Percentiles rank a stretch among this genome's conserved stretches.
These are phyloP conservation scores for Callaeas wilsoni DNA, from an alignment of 2,113 vertebrate species.

Conservation along the genomic window DNA sequence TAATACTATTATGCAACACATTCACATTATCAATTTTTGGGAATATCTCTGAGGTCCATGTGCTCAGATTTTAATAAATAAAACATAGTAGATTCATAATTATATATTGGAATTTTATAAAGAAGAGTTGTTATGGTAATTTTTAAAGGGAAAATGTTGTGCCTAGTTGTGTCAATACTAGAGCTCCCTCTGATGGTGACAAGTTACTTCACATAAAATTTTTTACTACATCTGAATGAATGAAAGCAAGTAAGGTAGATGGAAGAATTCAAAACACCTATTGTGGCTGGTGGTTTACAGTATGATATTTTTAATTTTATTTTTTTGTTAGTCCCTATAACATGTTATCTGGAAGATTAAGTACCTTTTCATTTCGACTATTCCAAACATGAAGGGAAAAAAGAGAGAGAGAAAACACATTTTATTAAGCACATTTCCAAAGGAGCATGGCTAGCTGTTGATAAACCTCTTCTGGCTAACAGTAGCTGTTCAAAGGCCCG, in stretches of 20 bases:
- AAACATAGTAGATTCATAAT: background rate
- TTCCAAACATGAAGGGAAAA: background rate
- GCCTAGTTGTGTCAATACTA: background rate
- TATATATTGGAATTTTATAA: background rate
- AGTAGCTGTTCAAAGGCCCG: background rate
- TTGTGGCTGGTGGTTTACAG: background rate
- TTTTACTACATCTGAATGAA: background rate
- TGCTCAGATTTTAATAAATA: background rate
- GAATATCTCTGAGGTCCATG: background rate
- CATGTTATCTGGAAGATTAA: background rate
- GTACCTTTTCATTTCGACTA: background rate
- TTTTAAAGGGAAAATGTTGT: background rate
- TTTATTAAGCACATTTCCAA: background rate
- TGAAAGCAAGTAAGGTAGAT: background rate
- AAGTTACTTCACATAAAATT: background rate
- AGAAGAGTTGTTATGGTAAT: background rate
- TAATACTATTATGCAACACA: background rate
- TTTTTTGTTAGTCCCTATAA: background rate
- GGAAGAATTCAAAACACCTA: background rate
- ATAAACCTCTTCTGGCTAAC: background rate
- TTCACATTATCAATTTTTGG: background rate
- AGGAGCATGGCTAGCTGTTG: background rate
- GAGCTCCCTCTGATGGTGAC: constrained; percentile 19
- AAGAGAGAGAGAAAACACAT: background rate
- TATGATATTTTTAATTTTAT: background rate